Evolutionary conservation across 1,140 invertebrate species (phyloP).

Genomic region (Nilaparvata lugens): DNA sequence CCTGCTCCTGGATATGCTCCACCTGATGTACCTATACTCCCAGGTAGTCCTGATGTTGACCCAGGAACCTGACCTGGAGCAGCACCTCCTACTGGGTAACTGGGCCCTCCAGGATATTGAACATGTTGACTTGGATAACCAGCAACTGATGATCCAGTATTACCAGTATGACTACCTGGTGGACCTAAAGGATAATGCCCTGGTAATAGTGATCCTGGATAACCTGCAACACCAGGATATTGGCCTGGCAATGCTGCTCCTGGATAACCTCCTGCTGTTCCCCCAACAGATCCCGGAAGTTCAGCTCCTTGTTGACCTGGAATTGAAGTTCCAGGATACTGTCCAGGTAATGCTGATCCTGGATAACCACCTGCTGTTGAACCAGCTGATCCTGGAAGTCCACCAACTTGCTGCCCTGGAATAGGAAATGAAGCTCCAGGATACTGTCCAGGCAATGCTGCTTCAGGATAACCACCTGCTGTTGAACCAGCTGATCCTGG

Average conservation of each 20-base stretch:
- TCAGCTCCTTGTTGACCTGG: constrained; percentile 15
- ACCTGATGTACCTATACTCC: constrained; percentile 8
- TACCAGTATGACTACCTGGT: constrained; percentile 14
- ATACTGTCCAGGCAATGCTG: not conserved
- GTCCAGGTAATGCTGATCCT: constrained; percentile 8
- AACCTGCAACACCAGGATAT: constrained; percentile 1
- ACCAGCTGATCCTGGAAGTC: constrained; percentile 13
- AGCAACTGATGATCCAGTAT: not conserved
- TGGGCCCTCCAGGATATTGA: not conserved
- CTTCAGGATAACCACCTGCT: constrained; percentile 8
- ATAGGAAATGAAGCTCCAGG: constrained; percentile 1
- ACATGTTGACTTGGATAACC: too few relatives aligned
- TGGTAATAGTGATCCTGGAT: constrained; percentile 11
- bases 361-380: constrained; percentile 15
- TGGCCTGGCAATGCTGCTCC: constrained; percentile 9
- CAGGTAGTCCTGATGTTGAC: constrained; percentile 14
- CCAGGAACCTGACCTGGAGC: constrained; percentile 13
- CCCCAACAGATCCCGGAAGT: constrained; percentile 4
- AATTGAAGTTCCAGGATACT: constrained; percentile 5
- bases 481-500: not conserved
- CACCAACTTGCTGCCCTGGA: constrained; percentile 11
- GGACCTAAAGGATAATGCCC: constrained; percentile 14
- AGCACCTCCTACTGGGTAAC: not conserved
- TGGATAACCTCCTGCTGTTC: constrained; percentile 11
- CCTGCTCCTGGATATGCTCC: constrained; percentile 15